Base-by-base conservation (phyloP, 2,797 vertebrate genomes). In the Phaenicophaeus curvirostris region DNA sequence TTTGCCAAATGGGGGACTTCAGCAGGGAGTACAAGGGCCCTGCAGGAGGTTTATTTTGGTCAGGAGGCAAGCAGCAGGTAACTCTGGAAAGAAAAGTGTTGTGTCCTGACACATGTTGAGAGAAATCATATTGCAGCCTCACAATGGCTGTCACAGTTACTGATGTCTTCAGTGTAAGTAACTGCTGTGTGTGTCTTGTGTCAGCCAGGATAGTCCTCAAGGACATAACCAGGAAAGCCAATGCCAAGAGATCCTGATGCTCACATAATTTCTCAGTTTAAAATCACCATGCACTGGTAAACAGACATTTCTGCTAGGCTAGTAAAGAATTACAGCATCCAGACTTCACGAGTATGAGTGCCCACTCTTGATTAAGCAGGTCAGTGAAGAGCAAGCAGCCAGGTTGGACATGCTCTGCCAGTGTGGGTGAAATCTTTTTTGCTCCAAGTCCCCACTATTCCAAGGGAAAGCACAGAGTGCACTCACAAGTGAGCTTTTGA, bases 161-260 rank as follows among this genome's bases (percentile, higher is more conserved):
- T 39, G 44, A 15, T 3, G 14, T 53, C 46, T 48, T 67, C 27
- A 42, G 11, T 3, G n/a, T 19, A 71, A 37, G 41, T 8, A 13
- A 37, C 3, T 5, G 28, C 59, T 59, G 14, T 25, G 16, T 0
- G 1, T 1, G 1, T 55, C 62, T 37, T 15, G 0, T 21, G 61
- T 27, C 31, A 59, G 16, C 39, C 62, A 62, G 51, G 8, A 33
- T 2, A 1, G 18, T 69, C 35, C 61, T 25, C 25, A 35, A 50
- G 53, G 81, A 61, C 42, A 31, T 4, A n/a, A 14, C 20, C 61
- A 71, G 35, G n/a, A 54, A 54, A 78, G 27, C 9, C 5, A 2
- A 8, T 48, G 28, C 39, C 39, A 39, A 39, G 39, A 39, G 39
- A 39, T 39, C 16, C 23, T 53, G 53, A 31, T 33, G 33, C 6